Percentiles rank a stretch among this genome's conserved stretches.
Evolutionary conservation across 2,888 invertebrate species (phyloP).

Genomic region (Scaptomyza tumidula): DNA sequence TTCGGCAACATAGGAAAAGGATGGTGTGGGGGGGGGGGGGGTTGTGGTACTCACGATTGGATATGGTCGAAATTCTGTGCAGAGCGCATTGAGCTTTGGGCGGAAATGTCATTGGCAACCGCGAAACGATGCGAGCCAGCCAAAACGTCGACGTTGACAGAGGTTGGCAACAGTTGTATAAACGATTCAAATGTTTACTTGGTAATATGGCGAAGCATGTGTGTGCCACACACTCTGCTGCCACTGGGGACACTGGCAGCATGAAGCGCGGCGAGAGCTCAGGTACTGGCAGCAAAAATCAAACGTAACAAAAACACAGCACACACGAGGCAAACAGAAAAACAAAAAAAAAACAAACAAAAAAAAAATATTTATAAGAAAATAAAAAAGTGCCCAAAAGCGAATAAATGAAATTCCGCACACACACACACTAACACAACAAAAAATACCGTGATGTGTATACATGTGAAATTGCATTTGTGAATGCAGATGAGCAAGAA

Average conservation of each 20-base stretch:
- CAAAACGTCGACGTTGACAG: slow-evolving; percentile 13
- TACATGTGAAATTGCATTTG: slow-evolving; percentile 69
- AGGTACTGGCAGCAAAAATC: slow-evolving; percentile 50
- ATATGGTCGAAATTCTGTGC: slow-evolving; percentile 16
- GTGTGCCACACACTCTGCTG: slow-evolving; percentile 16
- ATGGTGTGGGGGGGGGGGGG: too few species aligned
- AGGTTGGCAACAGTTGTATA: slow-evolving; percentile 76
- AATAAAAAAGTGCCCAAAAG: slow-evolving; percentile 34
- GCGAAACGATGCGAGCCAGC: slow-evolving; percentile 19
- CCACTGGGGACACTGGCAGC: slow-evolving; percentile 7
- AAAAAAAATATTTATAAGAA: not conserved
- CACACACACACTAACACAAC: slow-evolving; percentile 11
- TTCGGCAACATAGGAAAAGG: not conserved
- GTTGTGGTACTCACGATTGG: not conserved
- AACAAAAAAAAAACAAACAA: slow-evolving; percentile 26
- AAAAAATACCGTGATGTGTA: slow-evolving; percentile 10
- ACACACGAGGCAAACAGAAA: slow-evolving; percentile 30
- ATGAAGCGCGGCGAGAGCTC: not conserved
- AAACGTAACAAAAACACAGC: slow-evolving; percentile 51
- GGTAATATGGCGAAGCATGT: slow-evolving; percentile 64
- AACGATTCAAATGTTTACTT: slow-evolving; percentile 76
- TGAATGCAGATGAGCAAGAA: slow-evolving; percentile 56
- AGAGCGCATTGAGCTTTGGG: slow-evolving; percentile 28
- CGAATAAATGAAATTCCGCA: slow-evolving; percentile 67
- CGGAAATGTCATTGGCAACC: slow-evolving; percentile 70